Base-by-base conservation (phyloP, 2,888 invertebrate species). In the Melitaea athalia region DNA sequence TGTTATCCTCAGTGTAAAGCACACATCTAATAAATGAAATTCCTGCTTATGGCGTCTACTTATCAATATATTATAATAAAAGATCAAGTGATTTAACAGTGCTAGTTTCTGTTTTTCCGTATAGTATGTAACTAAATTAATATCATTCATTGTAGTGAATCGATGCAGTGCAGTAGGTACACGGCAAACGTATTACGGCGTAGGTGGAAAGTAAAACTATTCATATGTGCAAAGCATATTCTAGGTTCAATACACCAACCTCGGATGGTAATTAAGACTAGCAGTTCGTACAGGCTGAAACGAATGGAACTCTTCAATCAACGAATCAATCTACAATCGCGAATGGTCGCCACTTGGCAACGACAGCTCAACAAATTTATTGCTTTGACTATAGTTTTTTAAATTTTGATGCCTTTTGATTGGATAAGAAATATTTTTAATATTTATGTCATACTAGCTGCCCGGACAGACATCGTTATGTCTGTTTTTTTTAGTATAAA, bases 231-330 rank as follows among this genome's bases (percentile, higher is more conserved):
- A 75, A 75, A 72, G 72, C 73, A 72, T 75, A 75, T 77, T 64
- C 62, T 59, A 74, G 72, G 67, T 74, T 73, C 72, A 74, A 75
- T 86, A 86, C 82, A 67, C 85, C 90, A 88, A 91, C 90, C 88
- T 89, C 88, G 86, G 86, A 78, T 81, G 78, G 88, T 91, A 92
- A 92, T 91, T 91, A 91, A 91, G 91, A 90, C 87, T 89, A 81
- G 86, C 82, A 84, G 82, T 80, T 74, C 77, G 86, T 85, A 81
- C 85, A 85, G 85, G 83, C 86, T 85, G 85, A 85, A 90, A 89
- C 91, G 90, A 92, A 92, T 91, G 86, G 85, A 79, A 84, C 91
- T 90, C 91, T 91, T 91, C 92, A 91, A 92, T 92, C 92, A 92
- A 90, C 90, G 88, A 92, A 92, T 92, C 92, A 92, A 92, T 92